Evolutionary conservation across 1,140 invertebrate genomes (phyloP).

Genomic region (Uloborus diversus): DNA sequence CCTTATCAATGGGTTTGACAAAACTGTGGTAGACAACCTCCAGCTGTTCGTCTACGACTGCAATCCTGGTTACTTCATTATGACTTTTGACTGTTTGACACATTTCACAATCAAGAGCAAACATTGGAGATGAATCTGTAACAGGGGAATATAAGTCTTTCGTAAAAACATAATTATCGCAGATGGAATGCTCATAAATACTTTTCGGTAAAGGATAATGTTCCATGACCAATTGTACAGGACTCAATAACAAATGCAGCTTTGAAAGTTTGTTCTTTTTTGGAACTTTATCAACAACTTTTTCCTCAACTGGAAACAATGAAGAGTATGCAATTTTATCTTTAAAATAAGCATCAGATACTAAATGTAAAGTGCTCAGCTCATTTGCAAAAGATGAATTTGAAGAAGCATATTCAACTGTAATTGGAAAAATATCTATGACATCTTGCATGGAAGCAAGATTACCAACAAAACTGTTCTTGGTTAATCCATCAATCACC

Average conservation of each 20-base stretch:
- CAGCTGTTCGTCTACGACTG: conserved; percentile 83
- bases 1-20: conserved; percentile 84
- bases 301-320: background rate
- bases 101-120: conserved; percentile 96
- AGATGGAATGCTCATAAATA: conserved; percentile 64
- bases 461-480: conserved; percentile 9
- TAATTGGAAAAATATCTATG: background rate
- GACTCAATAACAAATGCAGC: conserved; percentile 80
- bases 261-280: conserved; percentile 68
- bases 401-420: conserved; percentile 12
- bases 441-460: background rate
- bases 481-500: conserved; percentile 31
- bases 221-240: conserved; percentile 85
- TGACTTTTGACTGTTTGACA: conserved; percentile 76
- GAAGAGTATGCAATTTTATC: conserved; percentile 10
- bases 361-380: conserved; percentile 21
- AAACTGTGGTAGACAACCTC: conserved; percentile 82
- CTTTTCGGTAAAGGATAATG: conserved; percentile 83
- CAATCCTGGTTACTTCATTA: conserved; percentile 85
- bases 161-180: conserved; percentile 64
- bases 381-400: conserved; percentile 21
- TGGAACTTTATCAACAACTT: background rate
- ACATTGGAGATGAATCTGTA: conserved; percentile 82
- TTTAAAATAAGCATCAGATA: background rate
- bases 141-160: conserved; percentile 82